A percentile compares a stretch with the other conserved stretches of the same genome.
These are phyloP conservation scores for Macrotus californicus DNA, from an alignment of 2,113 vertebrate genomes.

Conservation along the genomic window DNA sequence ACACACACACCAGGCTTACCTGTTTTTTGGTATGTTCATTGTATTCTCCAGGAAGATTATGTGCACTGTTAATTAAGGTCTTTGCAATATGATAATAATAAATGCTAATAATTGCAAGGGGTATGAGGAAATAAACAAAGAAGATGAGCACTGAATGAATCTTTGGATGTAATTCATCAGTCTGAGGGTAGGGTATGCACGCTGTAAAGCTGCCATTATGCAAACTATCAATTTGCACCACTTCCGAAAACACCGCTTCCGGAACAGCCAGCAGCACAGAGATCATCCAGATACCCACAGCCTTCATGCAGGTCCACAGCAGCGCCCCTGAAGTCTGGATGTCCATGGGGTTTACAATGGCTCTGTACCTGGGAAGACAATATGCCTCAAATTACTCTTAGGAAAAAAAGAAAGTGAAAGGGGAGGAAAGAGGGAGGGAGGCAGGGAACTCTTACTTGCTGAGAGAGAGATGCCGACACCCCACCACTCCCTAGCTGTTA, in stretches of 20 bases:
- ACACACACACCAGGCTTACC: constrained; percentile 77
- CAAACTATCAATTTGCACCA: constrained; percentile 81
- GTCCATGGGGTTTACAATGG: constrained; percentile 97
- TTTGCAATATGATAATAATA: constrained; percentile 95
- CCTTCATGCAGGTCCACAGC: constrained; percentile 90
- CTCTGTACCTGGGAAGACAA: constrained; percentile 87
- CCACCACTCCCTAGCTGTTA: neutral
- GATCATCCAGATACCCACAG: constrained; percentile 88
- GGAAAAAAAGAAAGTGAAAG: neutral
- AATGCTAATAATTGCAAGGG: constrained; percentile 90
- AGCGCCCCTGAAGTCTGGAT: constrained; percentile 91
- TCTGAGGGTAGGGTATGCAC: constrained; percentile 92
- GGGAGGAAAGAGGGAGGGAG: no score
- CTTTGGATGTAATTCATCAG: constrained; percentile 90
- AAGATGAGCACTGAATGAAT: constrained; percentile 95
- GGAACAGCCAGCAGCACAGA: constrained; percentile 90
- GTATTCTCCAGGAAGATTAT: constrained; percentile 92
- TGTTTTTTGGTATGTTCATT: constrained; percentile 93
- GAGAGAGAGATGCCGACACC: neutral
- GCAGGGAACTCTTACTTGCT: neutral
- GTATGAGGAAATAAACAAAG: constrained; percentile 93
- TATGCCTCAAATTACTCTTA: neutral
- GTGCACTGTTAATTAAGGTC: constrained; percentile 91
- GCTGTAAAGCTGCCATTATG: constrained; percentile 89
- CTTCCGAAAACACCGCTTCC: constrained; percentile 92